Evolutionary conservation across 2,113 vertebrate species (phyloP).

Genomic region (Prionailurus viverrinus): DNA sequence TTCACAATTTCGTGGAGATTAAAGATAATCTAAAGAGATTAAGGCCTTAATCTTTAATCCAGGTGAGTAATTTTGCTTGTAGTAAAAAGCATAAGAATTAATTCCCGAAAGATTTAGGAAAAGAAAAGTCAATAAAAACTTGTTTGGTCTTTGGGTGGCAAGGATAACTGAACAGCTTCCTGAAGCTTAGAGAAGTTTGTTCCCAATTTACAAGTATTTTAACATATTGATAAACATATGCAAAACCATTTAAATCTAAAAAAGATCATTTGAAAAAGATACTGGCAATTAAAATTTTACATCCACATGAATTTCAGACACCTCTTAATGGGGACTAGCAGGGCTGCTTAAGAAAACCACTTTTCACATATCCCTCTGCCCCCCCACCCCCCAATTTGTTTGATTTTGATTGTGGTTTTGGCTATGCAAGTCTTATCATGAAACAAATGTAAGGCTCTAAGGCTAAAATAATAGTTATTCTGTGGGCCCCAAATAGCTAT

Average conservation of each 20-base stretch:
- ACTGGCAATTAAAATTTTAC: slow-evolving; percentile 2
- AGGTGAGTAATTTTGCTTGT: slow-evolving; percentile 32
- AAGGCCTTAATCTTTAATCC: slow-evolving; percentile 72
- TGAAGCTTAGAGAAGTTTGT: slow-evolving; percentile 3
- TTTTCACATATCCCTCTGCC: neutral
- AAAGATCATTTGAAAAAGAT: slow-evolving; percentile 42
- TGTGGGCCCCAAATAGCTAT: neutral
- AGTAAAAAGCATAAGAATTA: slow-evolving; percentile 35
- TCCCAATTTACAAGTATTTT: slow-evolving; percentile 33
- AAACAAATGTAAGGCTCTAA: slow-evolving; percentile 37
- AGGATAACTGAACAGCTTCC: slow-evolving; percentile 2
- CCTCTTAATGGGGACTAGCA: neutral
- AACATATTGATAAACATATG: neutral
- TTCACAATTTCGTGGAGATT: slow-evolving; percentile 63
- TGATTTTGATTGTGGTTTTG: neutral
- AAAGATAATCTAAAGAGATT: slow-evolving; percentile 70
- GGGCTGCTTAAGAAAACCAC: neutral
- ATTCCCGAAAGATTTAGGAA: slow-evolving; percentile 32
- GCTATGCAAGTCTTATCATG: slow-evolving; percentile 1
- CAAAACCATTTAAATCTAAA: slow-evolving; percentile 50
- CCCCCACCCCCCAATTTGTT: neutral
- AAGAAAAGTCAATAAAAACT: slow-evolving; percentile 18
- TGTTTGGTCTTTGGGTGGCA: neutral
- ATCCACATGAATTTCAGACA: neutral
- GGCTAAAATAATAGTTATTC: neutral